Evolutionary conservation across 2,888 invertebrate genomes (phyloP).

Genomic region (Dolichomitus sp.): DNA sequence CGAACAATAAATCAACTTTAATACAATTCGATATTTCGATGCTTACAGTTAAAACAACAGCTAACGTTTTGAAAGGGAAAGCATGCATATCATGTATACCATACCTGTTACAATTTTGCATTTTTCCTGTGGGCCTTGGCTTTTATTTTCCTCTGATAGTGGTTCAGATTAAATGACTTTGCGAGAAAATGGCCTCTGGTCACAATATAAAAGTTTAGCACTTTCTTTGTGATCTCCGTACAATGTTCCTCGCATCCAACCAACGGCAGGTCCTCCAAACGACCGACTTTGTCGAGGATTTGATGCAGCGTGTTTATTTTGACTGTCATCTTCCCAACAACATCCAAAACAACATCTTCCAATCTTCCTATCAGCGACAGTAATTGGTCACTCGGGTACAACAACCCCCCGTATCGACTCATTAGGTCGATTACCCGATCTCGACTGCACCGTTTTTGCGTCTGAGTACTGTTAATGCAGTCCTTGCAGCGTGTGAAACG

Average conservation of each 20-base stretch:
- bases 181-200: conserved; percentile 40
- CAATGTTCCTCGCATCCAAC: conserved; percentile 23
- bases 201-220: conserved; percentile 30
- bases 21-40: too few relatives aligned
- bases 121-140: conserved; percentile 14
- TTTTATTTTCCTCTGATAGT: conserved; percentile 3
- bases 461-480: conserved; percentile 26
- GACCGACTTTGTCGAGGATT: conserved; percentile 23
- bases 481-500: conserved; percentile 25
- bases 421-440: conserved; percentile 27
- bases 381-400: conserved; percentile 46
- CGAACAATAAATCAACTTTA: too few relatives aligned
- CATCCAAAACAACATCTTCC: conserved; percentile 29
- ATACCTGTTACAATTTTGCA: conserved; percentile 32
- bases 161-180: conserved; percentile 23
- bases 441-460: too few relatives aligned
- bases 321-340: conserved; percentile 29
- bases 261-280: neutral
- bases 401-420: conserved; percentile 28
- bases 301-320: conserved; percentile 20
- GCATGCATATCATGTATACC: too few relatives aligned
- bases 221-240: conserved; percentile 4
- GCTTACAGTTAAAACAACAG: too few relatives aligned
- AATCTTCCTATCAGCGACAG: conserved; percentile 29
- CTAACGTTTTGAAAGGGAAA: too few relatives aligned